Percentiles rank a stretch among this genome's conserved stretches.
These are phyloP conservation scores for Albula goreensis DNA, from an alignment of 2,113 vertebrate genomes.

Conservation along the genomic window DNA sequence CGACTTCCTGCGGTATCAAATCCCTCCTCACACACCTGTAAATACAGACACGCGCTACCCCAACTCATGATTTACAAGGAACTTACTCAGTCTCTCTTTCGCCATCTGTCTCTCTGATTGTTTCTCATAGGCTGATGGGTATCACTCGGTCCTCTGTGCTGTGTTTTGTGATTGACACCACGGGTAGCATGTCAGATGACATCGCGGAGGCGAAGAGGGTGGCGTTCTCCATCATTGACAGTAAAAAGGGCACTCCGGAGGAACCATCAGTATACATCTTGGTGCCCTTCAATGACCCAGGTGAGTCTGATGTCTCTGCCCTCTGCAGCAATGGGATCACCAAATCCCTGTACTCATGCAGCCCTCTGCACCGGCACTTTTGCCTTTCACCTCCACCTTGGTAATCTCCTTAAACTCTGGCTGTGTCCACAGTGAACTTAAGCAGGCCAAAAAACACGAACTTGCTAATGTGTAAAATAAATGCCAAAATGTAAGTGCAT, in stretches of 20 bases:
- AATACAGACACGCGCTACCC: no score
- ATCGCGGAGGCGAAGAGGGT: conserved; percentile 52
- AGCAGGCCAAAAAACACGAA: no score
- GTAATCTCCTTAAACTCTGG: no score
- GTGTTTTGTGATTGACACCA: conserved; percentile 68
- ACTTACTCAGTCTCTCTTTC: no score
- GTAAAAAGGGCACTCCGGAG: conserved; percentile 44
- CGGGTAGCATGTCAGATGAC: conserved; percentile 59
- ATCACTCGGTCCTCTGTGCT: conserved; percentile 52
- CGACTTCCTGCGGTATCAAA: conserved; percentile 54
- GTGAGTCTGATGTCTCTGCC: conserved; percentile 27
- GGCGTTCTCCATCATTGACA: conserved; percentile 56
- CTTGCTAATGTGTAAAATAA: no score
- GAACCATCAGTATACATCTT: conserved; percentile 62
- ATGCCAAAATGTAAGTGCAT: no score
- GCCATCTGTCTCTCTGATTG: neutral
- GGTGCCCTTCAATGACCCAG: conserved; percentile 67
- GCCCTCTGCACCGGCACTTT: no score
- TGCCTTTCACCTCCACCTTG: no score
- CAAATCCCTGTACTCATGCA: no score
- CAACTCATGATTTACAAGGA: neutral
- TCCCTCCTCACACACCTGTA: no score
- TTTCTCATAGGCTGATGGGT: conserved; percentile 54
- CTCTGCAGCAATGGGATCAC: no score
- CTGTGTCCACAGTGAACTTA: no score